Evolutionary conservation across 2,113 vertebrate genomes (phyloP).

Genomic region (Cyprinodon tularosa): DNA sequence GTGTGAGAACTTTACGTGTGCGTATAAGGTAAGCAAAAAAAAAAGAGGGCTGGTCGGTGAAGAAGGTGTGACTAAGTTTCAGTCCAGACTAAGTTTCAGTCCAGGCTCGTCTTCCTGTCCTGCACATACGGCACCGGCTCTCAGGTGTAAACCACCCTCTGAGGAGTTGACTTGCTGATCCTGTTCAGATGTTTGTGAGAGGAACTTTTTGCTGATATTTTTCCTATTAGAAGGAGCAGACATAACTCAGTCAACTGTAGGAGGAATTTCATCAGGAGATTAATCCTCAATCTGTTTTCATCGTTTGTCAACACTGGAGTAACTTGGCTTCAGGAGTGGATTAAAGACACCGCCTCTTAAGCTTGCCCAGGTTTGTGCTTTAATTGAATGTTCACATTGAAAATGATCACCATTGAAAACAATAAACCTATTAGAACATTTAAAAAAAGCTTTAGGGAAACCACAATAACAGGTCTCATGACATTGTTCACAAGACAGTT

Average conservation of each 20-base stretch:
- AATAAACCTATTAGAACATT: background rate
- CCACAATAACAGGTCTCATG: background rate
- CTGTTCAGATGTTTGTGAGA: background rate
- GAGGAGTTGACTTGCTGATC: background rate
- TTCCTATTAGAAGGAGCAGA: background rate
- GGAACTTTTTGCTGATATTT: background rate
- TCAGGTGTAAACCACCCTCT: background rate
- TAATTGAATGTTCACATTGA: background rate
- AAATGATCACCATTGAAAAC: background rate
- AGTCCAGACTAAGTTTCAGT: conserved; percentile 43
- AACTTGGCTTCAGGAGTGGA: conserved; percentile 1
- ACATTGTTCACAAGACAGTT: conserved; percentile 12
- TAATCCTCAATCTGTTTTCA: background rate
- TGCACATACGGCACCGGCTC: background rate
- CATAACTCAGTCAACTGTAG: background rate
- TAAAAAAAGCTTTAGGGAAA: background rate
- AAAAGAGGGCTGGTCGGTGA: background rate
- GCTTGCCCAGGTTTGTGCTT: conserved; percentile 56
- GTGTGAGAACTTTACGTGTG: background rate
- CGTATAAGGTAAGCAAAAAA: background rate
- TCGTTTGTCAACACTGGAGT: background rate
- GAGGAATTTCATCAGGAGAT: background rate
- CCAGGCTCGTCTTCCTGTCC: conserved; percentile 16
- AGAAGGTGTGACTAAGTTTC: conserved; percentile 55
- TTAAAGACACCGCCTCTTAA: background rate